Percentiles rank a stretch among this genome's conserved stretches.
Conservation (phyloP, 1,140 invertebrate genomes). For the Cephus cinctus region DNA sequence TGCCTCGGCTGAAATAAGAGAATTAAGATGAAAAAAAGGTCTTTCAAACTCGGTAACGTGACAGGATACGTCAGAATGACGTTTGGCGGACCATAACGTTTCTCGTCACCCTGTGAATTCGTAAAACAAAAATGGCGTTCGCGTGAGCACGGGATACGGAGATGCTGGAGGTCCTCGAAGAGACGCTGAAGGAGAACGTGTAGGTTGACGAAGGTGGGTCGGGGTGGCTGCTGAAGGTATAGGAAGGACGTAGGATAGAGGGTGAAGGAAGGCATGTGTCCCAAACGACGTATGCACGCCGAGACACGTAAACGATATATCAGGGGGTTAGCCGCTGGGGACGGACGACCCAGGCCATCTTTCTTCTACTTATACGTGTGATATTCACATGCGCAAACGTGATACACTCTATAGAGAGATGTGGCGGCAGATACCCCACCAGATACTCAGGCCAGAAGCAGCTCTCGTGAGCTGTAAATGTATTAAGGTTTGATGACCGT, state of each 20-base stretch:
- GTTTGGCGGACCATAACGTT: constrained; percentile 33
- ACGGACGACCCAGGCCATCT: constrained; percentile 53
- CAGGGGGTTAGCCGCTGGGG: constrained; percentile 56
- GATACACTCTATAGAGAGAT: constrained; percentile 49
- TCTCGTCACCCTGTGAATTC: constrained; percentile 44
- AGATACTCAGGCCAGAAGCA: constrained; percentile 30
- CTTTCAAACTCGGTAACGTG: constrained; percentile 14
- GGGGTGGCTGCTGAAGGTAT: constrained; percentile 13
- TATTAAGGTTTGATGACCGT: constrained; percentile 56
- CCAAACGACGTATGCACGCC: constrained; percentile 54
- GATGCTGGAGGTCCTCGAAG: constrained; percentile 35
- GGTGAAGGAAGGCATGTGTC: constrained; percentile 46
- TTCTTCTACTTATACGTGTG: constrained; percentile 52
- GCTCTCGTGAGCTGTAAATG: constrained; percentile 54
- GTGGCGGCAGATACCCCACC: constrained; percentile 34
- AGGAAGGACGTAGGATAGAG: constrained; percentile 13
- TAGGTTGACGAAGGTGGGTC: constrained; percentile 3
- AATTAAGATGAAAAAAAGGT: constrained; percentile 21
- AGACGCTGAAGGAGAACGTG: constrained; percentile 8
- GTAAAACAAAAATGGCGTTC: too few relatives aligned
- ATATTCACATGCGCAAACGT: constrained; percentile 53
- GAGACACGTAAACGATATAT: constrained; percentile 58
- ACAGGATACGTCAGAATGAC: not conserved
- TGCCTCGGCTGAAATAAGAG: too few relatives aligned
- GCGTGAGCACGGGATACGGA: too few relatives aligned